Conservation (phyloP, 2,888 invertebrate species). For the Dexiosoma caninum region DNA sequence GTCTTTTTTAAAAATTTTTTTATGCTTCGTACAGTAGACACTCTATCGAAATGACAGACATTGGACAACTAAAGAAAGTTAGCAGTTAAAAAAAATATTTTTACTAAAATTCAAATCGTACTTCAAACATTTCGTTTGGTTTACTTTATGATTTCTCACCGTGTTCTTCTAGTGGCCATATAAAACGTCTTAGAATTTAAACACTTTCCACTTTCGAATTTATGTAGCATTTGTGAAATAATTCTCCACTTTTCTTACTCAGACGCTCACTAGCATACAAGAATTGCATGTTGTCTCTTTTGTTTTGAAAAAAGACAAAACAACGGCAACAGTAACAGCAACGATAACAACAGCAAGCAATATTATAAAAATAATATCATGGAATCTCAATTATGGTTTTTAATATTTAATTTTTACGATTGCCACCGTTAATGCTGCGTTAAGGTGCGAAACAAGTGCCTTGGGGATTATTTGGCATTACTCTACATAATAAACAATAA, state of each 20-base stretch:
- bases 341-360: constrained; percentile 13
- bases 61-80: background rate
- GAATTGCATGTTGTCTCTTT: background rate
- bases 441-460: constrained; percentile 71
- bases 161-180: constrained; percentile 33
- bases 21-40: too few relatives aligned
- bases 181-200: constrained; percentile 39
- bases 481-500: constrained; percentile 55
- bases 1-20: too few relatives aligned
- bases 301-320: background rate
- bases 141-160: constrained; percentile 4
- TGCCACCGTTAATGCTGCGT: constrained; percentile 67
- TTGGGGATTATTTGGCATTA: constrained; percentile 66
- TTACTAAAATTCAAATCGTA: too few relatives aligned
- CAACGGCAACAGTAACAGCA: constrained; percentile 10
- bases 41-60: too few relatives aligned
- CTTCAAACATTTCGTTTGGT: background rate
- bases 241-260: background rate
- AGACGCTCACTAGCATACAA: background rate
- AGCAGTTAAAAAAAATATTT: background rate
- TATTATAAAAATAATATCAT: constrained; percentile 33
- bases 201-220: constrained; percentile 48
- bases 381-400: constrained; percentile 66
- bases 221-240: constrained; percentile 32
- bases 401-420: constrained; percentile 67